Conservation (phyloP, 2,113 vertebrate genomes). For the Accipiter virgatus region DNA sequence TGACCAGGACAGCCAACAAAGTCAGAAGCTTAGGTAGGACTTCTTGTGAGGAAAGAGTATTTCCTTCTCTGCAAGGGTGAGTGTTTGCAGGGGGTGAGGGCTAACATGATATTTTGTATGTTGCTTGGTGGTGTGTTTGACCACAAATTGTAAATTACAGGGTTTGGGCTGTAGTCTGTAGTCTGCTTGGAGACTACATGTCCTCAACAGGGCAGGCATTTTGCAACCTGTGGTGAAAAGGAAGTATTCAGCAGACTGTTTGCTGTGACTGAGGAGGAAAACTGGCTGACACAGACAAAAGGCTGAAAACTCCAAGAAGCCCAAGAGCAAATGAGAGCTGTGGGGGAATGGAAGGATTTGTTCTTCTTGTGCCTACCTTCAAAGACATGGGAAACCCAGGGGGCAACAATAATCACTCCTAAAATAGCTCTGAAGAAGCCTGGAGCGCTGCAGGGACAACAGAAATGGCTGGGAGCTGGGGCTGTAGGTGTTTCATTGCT, state of each 20-base stretch:
- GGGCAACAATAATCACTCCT: not conserved
- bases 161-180: not conserved
- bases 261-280: not conserved
- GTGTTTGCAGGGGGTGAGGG: accelerated
- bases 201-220: not conserved
- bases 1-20: not conserved
- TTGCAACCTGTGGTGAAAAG: not conserved
- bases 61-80: not conserved
- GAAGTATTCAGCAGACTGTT: not conserved
- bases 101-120: not conserved
- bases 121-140: not conserved
- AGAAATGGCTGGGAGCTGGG: not conserved
- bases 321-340: not conserved
- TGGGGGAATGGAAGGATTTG: not conserved
- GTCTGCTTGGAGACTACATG: not conserved
- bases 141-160: not conserved
- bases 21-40: not conserved
- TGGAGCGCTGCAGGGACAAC: not conserved
- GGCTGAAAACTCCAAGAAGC: not conserved
- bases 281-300: not conserved
- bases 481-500: not conserved
- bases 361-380: not conserved
- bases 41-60: not conserved
- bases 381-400: not conserved
- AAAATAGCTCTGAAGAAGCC: not conserved